Evolutionary conservation across 2,888 invertebrate species (phyloP), one percentile per base, ranked within the genome.

Genomic region (Epirrita christyi): DNA sequence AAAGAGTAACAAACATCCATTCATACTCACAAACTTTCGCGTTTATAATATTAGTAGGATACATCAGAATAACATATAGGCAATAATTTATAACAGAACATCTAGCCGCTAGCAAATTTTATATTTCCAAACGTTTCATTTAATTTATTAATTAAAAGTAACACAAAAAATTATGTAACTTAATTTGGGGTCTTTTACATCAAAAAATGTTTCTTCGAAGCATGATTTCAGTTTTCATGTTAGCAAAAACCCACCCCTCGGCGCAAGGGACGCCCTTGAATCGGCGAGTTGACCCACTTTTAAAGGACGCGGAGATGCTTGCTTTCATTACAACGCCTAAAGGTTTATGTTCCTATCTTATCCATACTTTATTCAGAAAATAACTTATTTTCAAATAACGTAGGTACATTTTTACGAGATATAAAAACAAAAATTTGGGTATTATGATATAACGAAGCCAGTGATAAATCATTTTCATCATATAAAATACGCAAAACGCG

Each of bases 251-350:
- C 40, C 32, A 27, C 45, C 50, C 56, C 37, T 55, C 44, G 28
- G 6, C 38, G 44, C 50, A 45, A 55, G 58, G 60, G 38, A 49
- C 59, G 63, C 60, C 67, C 67, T 65, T 67, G 67, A 63, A 67
- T 63, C 59, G 58, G 28, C 43, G 54, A 34, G 61, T 64, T 67
- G 67, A 67, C 67, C 67, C 49, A 67, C 44, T 60, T 67, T 53
- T 32, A 52, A 47, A 53, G 59, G 62, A 59, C 55, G 61, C 47
- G 43, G 60, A 57, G 59, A 54, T 54, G 42, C 55, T 13, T 27
- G 29, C 55, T 60, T 60, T 53, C 60, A 59, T 58, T 61, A 60
- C 41, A 41, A 21, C 38, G 47, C 27, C 49, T 47, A 38, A 28
- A 37, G 53, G 48, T 53, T 58, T 48, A 58, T 42, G 49, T 28